A percentile compares a stretch with the other conserved stretches of the same genome.
These are phyloP conservation scores for Leptinotarsa rubiginosa DNA, from an alignment of 2,888 invertebrate genomes.

Conservation along the genomic window DNA sequence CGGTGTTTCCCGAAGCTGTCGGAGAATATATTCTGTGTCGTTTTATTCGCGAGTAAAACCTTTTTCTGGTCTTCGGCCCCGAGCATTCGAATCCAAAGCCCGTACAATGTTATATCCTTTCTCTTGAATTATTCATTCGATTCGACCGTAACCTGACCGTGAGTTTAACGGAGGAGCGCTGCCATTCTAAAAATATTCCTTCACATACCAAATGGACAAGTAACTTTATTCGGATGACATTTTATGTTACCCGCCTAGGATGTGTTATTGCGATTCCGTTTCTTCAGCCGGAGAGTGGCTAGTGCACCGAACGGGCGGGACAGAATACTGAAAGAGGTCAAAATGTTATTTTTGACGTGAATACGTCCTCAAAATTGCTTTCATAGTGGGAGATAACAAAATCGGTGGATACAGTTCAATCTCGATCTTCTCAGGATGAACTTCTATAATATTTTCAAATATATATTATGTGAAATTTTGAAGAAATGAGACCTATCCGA, in stretches of 20 bases:
- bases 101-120: slow-evolving; percentile 43
- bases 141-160: slow-evolving; percentile 58
- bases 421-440: too few species aligned
- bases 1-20: slow-evolving; percentile 29
- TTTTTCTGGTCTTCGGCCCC: slow-evolving; percentile 40
- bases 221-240: slow-evolving; percentile 54
- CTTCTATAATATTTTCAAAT: too few species aligned
- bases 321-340: not conserved
- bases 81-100: slow-evolving; percentile 30
- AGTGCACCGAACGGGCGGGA: not conserved
- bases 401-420: too few species aligned
- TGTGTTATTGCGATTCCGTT: slow-evolving; percentile 38
- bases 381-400: too few species aligned
- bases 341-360: not conserved
- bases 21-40: slow-evolving; percentile 29
- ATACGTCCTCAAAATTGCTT: too few species aligned
- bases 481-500: too few species aligned
- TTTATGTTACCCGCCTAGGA: slow-evolving; percentile 46
- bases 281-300: slow-evolving; percentile 25
- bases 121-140: slow-evolving; percentile 60
- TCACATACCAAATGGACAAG: slow-evolving; percentile 50
- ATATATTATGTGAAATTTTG: too few species aligned
- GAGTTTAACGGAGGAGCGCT: slow-evolving; percentile 55
- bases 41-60: slow-evolving; percentile 38
- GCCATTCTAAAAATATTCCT: slow-evolving; percentile 56